phyloP scores from a whole-genome alignment of 2,888 invertebrate species.

The Cotesia congregata region DNA sequence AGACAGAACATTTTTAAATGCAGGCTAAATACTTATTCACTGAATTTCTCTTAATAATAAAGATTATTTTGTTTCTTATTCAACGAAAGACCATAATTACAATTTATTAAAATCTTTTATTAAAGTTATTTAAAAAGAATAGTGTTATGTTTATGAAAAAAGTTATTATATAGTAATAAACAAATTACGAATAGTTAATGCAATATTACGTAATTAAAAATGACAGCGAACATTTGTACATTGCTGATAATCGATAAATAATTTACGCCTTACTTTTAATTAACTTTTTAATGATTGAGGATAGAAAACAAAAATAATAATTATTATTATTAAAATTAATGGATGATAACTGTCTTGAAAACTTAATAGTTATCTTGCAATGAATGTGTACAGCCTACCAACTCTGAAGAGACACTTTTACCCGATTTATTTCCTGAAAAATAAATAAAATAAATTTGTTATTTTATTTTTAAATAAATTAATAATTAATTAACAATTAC shows the following conservation, averaged over 20 bases:
- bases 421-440: constrained; percentile 2
- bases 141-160: neutral
- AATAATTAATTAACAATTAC: constrained; percentile 63
- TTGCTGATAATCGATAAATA: constrained; percentile 56
- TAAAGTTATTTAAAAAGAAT: neutral
- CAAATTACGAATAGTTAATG: neutral
- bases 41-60: too few species aligned
- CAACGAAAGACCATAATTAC: too few species aligned
- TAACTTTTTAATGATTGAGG: constrained; percentile 17
- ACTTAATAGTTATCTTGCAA: constrained; percentile 2
- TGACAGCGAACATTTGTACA: constrained; percentile 55
- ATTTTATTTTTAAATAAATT: neutral
- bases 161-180: neutral
- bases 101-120: neutral
- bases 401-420: neutral
- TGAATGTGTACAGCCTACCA: constrained; percentile 9
- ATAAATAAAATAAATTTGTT: neutral
- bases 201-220: neutral
- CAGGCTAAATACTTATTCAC: too few species aligned
- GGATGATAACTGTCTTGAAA: neutral
- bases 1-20: too few species aligned
- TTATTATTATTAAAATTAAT: constrained; percentile 1
- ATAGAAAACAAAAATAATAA: neutral
- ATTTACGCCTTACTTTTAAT: constrained; percentile 57
- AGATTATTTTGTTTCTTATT: too few species aligned